Base-by-base conservation (phyloP, 2,113 vertebrate genomes). In the Phodopus roborovskii region DNA sequence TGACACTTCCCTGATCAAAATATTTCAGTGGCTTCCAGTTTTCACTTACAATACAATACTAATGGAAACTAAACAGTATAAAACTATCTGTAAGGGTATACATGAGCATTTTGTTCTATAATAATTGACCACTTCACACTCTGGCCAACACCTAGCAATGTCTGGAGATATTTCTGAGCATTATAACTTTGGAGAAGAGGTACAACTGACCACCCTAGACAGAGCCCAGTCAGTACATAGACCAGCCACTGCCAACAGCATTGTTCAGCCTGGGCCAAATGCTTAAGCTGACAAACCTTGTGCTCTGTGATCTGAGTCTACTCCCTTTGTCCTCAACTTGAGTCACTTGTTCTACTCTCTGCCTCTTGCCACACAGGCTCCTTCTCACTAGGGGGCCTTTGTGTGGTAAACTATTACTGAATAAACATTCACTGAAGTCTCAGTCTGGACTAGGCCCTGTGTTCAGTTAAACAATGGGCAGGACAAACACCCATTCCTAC, bases 401-500 rank as follows among this genome's bases (percentile, higher is more conserved):
- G 45, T 73, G 79, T 64, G 30, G 6, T 39, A 95, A 92, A 90
- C 36, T 79, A 36, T 56, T 83, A 82, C 33, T 92, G 86, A 77
- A 92, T 87, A 77, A 88, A 62, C 39, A 86, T 58, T 73, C 77
- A 75, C 3, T 66, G 74, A 87, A 81, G 30, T 84, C 4, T n/a
- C 88, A 79, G 71, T 39, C 28, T 90, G 28, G 66, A 15, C 36
- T n/a, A 81, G n/a, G 66, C 11, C 53, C 58, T 83, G 2, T 88
- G 19, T 79, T 94, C 36, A n/a, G 91, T 60, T 83, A 48, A 96
- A 93, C 39, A 88, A n/a, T 24, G 88, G 92, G 22, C 78, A 71
- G 73, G 62, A 92, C 19, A 79, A 58, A 81, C 2, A 64, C 4
- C 24, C 71, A 16, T 11, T 4, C 19, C 68, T n/a, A 42, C 36